Conservation (phyloP, 1,140 invertebrate genomes). For the Ostrea denselamellosa region DNA sequence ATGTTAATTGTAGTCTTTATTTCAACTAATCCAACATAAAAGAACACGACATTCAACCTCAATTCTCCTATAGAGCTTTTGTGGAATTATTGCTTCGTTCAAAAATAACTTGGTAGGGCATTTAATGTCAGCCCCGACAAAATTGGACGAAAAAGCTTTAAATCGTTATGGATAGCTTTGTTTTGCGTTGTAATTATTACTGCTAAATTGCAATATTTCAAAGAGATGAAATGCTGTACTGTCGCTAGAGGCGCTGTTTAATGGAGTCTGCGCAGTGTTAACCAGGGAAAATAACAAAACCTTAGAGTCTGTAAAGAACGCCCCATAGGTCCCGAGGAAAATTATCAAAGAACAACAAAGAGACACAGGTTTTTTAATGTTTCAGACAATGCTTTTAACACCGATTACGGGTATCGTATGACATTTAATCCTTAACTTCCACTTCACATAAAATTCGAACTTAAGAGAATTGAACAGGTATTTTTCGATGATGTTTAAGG, state of each 20-base stretch:
- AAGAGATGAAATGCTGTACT: constrained; percentile 6
- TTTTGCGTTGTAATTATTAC: constrained; percentile 15
- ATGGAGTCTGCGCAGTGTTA: constrained; percentile 12
- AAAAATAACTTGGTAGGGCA: background rate
- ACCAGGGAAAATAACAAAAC: background rate
- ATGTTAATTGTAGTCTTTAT: too few relatives aligned
- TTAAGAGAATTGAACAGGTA: background rate
- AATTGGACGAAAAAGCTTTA: background rate
- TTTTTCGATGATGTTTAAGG: background rate
- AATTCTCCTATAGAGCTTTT: too few relatives aligned
- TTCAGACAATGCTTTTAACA: background rate
- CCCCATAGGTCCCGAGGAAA: background rate
- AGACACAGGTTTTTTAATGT: background rate
- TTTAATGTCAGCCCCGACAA: background rate
- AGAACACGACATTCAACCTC: too few relatives aligned
- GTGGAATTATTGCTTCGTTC: background rate
- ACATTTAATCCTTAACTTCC: background rate
- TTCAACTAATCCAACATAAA: too few relatives aligned
- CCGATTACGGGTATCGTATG: background rate
- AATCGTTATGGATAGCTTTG: background rate
- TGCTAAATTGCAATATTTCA: background rate
- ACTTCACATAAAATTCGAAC: background rate
- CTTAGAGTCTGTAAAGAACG: background rate
- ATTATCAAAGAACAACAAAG: background rate
- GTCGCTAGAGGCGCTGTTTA: background rate